phyloP scores from a whole-genome alignment of 2,797 vertebrate genomes.

The Danio tinwini region DNA sequence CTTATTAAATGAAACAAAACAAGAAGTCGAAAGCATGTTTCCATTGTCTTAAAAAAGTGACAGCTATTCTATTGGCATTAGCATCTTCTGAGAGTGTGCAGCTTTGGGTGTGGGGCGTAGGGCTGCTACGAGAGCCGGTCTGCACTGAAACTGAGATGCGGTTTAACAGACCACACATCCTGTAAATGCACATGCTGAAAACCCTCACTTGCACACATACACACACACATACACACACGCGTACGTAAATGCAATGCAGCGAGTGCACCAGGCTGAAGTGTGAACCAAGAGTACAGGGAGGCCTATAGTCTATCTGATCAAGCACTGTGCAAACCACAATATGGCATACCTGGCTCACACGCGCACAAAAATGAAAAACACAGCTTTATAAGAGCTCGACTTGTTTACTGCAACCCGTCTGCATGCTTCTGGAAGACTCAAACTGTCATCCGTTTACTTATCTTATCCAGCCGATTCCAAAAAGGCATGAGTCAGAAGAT shows the following conservation, averaged over 20 bases:
- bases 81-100: conserved; percentile 33
- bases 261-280: conserved; percentile 59
- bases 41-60: conserved; percentile 37
- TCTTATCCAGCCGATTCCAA: not conserved
- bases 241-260: conserved; percentile 21
- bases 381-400: conserved; percentile 64
- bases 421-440: conserved; percentile 43
- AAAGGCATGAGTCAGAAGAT: conserved; percentile 22
- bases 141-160: conserved; percentile 65
- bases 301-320: conserved; percentile 58
- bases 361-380: conserved; percentile 74
- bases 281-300: conserved; percentile 57
- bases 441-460: conserved; percentile 63
- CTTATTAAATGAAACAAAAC: not conserved
- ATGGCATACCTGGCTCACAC: conserved; percentile 66
- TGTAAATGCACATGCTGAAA: conserved; percentile 58
- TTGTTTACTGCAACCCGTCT: not conserved
- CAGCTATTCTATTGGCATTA: conserved; percentile 28
- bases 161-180: conserved; percentile 75
- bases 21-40: conserved; percentile 14
- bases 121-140: conserved; percentile 46
- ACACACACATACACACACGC: too few relatives aligned
- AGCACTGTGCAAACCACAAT: conserved; percentile 61
- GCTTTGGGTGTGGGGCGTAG: conserved; percentile 50
- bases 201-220: conserved; percentile 33